Percentiles rank a stretch among this genome's conserved stretches.
These are phyloP conservation scores for Dendrolimus pini DNA, from an alignment of 2,888 invertebrate genomes.

Conservation along the genomic window DNA sequence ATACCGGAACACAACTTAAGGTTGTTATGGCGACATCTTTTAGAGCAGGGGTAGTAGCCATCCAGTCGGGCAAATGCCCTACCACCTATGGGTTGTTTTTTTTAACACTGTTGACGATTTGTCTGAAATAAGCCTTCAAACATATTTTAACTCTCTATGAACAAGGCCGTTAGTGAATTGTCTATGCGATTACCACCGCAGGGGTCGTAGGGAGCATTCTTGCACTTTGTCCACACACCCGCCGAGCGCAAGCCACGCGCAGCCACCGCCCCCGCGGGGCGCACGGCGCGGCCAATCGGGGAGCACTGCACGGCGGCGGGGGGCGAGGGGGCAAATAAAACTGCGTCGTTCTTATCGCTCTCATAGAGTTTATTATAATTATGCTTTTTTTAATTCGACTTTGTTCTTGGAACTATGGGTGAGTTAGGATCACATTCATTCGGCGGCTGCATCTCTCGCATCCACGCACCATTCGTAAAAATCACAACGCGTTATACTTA, in stretches of 20 bases:
- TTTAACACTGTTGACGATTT: no score
- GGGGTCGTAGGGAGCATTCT: no score
- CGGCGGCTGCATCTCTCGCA: slow-evolving; percentile 26
- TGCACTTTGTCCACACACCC: background rate
- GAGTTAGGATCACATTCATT: slow-evolving; percentile 30
- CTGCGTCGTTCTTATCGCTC: slow-evolving; percentile 27
- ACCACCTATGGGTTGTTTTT: no score
- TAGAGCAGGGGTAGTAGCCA: no score
- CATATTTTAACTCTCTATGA: no score
- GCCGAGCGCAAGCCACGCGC: background rate
- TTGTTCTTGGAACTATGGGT: slow-evolving; percentile 58
- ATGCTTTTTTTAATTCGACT: slow-evolving; percentile 11
- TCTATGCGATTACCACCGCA: no score
- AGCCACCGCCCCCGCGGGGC: background rate
- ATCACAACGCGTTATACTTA: slow-evolving; percentile 16
- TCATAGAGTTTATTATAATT: slow-evolving; percentile 46
- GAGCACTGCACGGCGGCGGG: background rate
- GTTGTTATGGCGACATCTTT: no score
- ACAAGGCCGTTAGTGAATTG: no score
- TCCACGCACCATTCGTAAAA: slow-evolving; percentile 14
- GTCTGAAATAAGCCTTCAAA: no score
- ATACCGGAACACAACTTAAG: no score
- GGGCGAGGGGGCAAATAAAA: slow-evolving; percentile 21
- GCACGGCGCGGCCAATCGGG: no score
- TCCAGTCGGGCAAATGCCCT: no score